These are phyloP conservation scores for Acronicta aceris DNA, from an alignment of 2,888 invertebrate species.

Conservation along the genomic window DNA sequence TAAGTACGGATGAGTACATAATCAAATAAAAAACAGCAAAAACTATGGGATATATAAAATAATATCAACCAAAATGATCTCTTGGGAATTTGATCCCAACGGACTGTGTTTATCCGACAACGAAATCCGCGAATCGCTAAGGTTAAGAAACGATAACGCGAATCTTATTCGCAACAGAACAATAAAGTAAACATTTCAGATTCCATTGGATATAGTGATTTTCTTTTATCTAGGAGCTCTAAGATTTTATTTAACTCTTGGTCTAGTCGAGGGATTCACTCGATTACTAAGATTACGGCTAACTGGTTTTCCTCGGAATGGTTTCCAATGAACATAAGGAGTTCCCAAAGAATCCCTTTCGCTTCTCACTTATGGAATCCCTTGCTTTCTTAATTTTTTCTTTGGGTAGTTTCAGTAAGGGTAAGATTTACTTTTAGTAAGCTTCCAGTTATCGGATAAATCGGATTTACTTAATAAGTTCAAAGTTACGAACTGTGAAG, in stretches of 20 bases:
- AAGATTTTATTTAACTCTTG: slow-evolving; percentile 38
- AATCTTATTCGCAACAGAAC: slow-evolving; percentile 18
- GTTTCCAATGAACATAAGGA: slow-evolving; percentile 15
- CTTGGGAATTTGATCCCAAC: background rate
- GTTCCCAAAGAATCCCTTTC: slow-evolving; percentile 19
- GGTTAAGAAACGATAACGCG: slow-evolving; percentile 5
- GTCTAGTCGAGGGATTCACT: slow-evolving; percentile 25
- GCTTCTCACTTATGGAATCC: slow-evolving; percentile 1
- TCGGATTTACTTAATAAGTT: background rate
- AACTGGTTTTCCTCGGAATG: slow-evolving; percentile 25
- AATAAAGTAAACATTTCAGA: slow-evolving; percentile 6
- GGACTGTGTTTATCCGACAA: slow-evolving; percentile 3
- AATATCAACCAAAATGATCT: background rate
- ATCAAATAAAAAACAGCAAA: background rate
- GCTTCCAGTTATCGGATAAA: background rate
- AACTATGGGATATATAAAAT: background rate
- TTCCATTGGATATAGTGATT: slow-evolving; percentile 15
- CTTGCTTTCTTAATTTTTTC: slow-evolving; percentile 19
- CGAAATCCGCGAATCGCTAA: slow-evolving; percentile 1
- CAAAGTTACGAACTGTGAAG: background rate
- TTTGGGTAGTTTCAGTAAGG: slow-evolving; percentile 13
- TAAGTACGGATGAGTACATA: background rate
- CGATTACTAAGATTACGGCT: slow-evolving; percentile 32
- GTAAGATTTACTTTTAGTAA: slow-evolving; percentile 16
- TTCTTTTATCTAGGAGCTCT: slow-evolving; percentile 34